Evolutionary conservation across 2,113 vertebrate genomes (phyloP).

Genomic region (Urocolius indicus): DNA sequence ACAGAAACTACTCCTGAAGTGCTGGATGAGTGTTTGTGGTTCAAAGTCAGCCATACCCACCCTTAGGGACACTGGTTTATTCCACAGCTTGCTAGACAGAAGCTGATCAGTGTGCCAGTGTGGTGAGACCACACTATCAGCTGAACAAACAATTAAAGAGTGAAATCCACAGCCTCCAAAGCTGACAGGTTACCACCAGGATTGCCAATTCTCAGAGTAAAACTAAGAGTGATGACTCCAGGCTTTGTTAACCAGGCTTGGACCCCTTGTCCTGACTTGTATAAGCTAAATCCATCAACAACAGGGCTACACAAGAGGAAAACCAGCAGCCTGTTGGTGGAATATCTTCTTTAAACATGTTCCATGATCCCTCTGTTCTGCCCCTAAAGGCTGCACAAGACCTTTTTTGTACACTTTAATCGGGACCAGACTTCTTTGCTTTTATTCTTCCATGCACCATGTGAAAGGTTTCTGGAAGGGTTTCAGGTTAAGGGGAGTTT

Average conservation of each 20-base stretch:
- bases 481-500: background rate
- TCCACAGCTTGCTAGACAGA: background rate
- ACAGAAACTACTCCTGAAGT: background rate
- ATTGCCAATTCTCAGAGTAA: background rate
- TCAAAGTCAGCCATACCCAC: background rate
- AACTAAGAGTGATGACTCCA: background rate
- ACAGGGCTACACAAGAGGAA: background rate
- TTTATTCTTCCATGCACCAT: background rate
- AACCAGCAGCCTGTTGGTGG: background rate
- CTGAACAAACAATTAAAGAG: background rate
- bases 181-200: background rate
- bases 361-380: background rate
- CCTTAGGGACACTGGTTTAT: background rate
- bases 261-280: background rate
- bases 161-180: background rate
- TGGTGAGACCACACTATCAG: background rate
- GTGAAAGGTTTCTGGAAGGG: background rate
- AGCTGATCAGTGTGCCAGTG: background rate
- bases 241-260: background rate
- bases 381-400: background rate
- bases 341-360: background rate
- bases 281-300: background rate
- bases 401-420: background rate
- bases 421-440: background rate
- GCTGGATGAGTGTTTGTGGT: background rate